phyloP scores from a whole-genome alignment of 1,140 invertebrate species.

The Oreohelix idahoensis region DNA sequence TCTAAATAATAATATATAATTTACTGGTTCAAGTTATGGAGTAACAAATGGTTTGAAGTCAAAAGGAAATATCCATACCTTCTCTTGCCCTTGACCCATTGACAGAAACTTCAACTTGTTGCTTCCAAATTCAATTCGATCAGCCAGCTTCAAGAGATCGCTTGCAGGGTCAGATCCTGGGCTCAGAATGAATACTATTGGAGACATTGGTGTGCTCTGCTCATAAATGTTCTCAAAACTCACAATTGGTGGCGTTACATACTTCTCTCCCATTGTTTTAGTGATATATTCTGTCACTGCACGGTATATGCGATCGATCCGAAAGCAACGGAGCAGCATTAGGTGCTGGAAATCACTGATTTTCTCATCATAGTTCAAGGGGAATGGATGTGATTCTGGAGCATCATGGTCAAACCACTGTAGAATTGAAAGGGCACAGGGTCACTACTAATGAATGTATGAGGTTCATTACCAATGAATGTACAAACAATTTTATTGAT shows the following conservation, averaged over 20 bases:
- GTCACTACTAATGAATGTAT: no score
- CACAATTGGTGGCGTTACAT: constrained; percentile 86
- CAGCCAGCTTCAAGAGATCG: constrained; percentile 90
- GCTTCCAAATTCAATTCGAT: constrained; percentile 80
- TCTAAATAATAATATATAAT: no score
- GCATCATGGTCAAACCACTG: constrained; percentile 88
- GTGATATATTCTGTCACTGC: constrained; percentile 86
- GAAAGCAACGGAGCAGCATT: constrained; percentile 88
- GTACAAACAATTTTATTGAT: no score
- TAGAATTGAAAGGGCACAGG: not conserved
- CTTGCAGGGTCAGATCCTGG: constrained; percentile 89
- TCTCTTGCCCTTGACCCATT: constrained; percentile 90
- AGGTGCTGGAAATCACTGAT: constrained; percentile 81
- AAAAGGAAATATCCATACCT: constrained; percentile 71
- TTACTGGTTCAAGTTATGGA: no score
- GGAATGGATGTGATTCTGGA: constrained; percentile 81
- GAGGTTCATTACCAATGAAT: no score
- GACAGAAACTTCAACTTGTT: constrained; percentile 87
- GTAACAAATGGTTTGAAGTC: no score
- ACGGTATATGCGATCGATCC: constrained; percentile 87
- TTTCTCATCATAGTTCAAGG: constrained; percentile 80
- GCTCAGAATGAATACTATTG: constrained; percentile 89
- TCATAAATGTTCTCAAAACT: constrained; percentile 86
- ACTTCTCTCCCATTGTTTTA: constrained; percentile 87
- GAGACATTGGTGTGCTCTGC: constrained; percentile 84